phyloP scores from a whole-genome alignment of 2,113 vertebrate genomes.

The Sinocyclocheilus grahami region DNA sequence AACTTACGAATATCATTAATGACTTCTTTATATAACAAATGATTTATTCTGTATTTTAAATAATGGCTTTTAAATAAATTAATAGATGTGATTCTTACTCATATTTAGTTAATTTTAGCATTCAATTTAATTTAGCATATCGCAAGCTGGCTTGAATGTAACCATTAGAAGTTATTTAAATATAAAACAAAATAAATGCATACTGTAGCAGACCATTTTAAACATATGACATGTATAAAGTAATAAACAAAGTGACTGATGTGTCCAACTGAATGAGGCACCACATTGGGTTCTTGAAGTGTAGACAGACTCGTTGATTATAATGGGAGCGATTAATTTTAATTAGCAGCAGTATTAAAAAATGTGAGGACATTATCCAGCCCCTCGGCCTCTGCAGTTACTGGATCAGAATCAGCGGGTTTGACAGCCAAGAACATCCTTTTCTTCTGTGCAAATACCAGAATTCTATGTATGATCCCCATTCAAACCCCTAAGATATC shows the following conservation, averaged over 20 bases:
- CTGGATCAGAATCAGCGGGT: background rate
- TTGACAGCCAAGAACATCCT: background rate
- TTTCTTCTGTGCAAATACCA: background rate
- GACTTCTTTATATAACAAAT: no score
- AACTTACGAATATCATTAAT: no score
- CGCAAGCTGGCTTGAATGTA: background rate
- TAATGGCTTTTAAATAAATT: background rate
- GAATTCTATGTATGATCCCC: background rate
- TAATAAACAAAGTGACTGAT: background rate
- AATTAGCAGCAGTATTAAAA: background rate
- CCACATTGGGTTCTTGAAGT: background rate
- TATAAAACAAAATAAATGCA: background rate
- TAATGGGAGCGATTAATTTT: slow-evolving; percentile 1
- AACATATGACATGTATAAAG: background rate
- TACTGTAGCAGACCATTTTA: background rate
- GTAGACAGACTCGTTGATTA: background rate
- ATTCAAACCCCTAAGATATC: slow-evolving; percentile 4
- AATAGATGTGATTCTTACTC: no score
- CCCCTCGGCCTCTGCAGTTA: background rate
- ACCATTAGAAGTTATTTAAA: background rate
- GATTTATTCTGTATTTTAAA: background rate
- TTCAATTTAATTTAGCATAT: background rate
- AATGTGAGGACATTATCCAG: background rate
- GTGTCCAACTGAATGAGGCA: background rate
- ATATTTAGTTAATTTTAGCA: no score